phyloP scores from a whole-genome alignment of 2,888 invertebrate genomes.

The Agrotis clavis region DNA sequence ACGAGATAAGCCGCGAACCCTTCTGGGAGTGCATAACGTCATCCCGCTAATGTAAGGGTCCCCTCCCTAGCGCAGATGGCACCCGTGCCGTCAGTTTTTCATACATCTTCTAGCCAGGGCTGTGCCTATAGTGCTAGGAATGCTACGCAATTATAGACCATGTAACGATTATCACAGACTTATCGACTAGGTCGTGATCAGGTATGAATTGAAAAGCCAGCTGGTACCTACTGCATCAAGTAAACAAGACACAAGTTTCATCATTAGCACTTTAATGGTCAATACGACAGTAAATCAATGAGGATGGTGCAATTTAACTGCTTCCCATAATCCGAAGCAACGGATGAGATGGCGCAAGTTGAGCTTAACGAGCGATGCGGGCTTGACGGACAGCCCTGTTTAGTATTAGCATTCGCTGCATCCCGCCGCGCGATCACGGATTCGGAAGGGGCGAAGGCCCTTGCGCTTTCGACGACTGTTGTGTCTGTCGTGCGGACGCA shows the following conservation, averaged over 20 bases:
- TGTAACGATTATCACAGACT: not conserved
- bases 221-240: slow-evolving; percentile 1
- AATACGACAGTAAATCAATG: slow-evolving; percentile 47
- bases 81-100: slow-evolving; percentile 86
- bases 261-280: slow-evolving; percentile 39
- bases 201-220: slow-evolving; percentile 13
- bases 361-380: slow-evolving; percentile 51
- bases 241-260: slow-evolving; percentile 49
- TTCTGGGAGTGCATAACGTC: slow-evolving; percentile 89
- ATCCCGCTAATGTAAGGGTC: slow-evolving; percentile 89
- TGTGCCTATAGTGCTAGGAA: slow-evolving; percentile 54
- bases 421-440: slow-evolving; percentile 88
- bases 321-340: slow-evolving; percentile 42
- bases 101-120: slow-evolving; percentile 78
- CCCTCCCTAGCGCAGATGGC: slow-evolving; percentile 88
- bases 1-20: slow-evolving; percentile 88
- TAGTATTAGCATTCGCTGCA: slow-evolving; percentile 87
- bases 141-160: not conserved
- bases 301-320: slow-evolving; percentile 58
- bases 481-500: slow-evolving; percentile 87
- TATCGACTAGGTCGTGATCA: not conserved
- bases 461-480: slow-evolving; percentile 82
- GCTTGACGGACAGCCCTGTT: slow-evolving; percentile 72
- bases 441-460: slow-evolving; percentile 90
- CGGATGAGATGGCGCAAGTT: slow-evolving; percentile 43